A percentile compares a stretch with the other conserved stretches of the same genome.
Evolutionary conservation across 2,113 vertebrate genomes (phyloP).

Genomic region (Cheirogaleus medius): DNA sequence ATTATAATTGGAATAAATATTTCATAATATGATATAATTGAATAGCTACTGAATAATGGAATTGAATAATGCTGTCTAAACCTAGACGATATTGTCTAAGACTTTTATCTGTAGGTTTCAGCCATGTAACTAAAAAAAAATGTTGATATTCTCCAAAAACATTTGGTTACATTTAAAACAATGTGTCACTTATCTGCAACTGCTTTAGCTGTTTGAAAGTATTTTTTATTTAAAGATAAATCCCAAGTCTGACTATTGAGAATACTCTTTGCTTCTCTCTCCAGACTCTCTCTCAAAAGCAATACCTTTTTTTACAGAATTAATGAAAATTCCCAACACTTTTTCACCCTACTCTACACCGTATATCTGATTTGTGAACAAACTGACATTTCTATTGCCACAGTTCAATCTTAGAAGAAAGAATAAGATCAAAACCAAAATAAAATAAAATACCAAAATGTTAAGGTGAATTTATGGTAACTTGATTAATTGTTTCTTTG

Average conservation of each 20-base stretch:
- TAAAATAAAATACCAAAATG: background rate
- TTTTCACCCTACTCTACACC: background rate
- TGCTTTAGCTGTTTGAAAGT: background rate
- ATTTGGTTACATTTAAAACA: background rate
- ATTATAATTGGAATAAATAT: background rate
- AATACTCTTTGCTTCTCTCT: background rate
- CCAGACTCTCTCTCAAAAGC: background rate
- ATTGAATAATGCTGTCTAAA: background rate
- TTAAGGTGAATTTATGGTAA: background rate
- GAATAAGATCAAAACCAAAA: background rate
- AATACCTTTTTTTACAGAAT: background rate
- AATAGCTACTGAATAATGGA: background rate
- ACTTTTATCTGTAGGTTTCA: background rate
- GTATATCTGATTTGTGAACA: background rate
- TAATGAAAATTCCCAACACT: background rate
- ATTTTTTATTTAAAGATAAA: conserved; percentile 39
- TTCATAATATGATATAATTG: background rate
- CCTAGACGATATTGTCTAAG: background rate
- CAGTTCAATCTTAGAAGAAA: background rate
- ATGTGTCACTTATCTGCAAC: background rate
- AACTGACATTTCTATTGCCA: background rate
- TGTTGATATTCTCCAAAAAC: background rate
- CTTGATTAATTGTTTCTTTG: background rate
- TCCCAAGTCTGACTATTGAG: background rate
- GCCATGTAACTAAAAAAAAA: background rate